Evolutionary conservation across 2,888 invertebrate genomes (phyloP).

Genomic region (Gymnocheta viridis): DNA sequence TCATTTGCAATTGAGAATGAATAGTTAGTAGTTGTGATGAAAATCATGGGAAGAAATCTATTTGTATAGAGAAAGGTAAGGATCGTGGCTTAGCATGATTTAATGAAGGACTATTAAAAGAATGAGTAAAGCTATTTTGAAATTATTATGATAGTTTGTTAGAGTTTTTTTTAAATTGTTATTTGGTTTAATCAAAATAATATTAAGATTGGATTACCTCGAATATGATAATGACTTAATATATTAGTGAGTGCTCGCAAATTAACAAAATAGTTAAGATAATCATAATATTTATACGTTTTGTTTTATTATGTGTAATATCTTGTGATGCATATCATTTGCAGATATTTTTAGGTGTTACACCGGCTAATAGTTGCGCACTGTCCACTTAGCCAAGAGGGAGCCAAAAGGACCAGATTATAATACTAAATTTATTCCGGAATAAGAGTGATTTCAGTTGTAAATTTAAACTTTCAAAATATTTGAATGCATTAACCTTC

Average conservation of each 20-base stretch:
- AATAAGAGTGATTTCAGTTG: too few relatives aligned
- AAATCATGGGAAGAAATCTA: slow-evolving; percentile 43
- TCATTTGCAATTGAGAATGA: slow-evolving; percentile 39
- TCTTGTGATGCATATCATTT: too few relatives aligned
- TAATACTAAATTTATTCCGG: too few relatives aligned
- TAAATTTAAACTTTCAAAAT: too few relatives aligned
- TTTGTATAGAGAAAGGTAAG: background rate
- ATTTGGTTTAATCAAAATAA: background rate
- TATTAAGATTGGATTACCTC: background rate
- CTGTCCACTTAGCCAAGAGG: too few relatives aligned
- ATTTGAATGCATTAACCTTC: too few relatives aligned
- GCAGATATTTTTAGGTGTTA: too few relatives aligned
- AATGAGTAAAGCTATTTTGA: slow-evolving; percentile 10
- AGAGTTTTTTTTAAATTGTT: background rate
- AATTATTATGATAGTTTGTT: background rate
- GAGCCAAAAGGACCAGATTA: too few relatives aligned
- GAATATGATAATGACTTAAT: slow-evolving; percentile 12
- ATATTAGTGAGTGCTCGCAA: background rate
- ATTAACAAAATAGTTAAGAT: background rate
- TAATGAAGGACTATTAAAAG: slow-evolving; percentile 20
- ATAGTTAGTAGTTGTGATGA: background rate
- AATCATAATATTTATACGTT: too few relatives aligned
- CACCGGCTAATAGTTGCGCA: too few relatives aligned
- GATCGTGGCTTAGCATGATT: slow-evolving; percentile 40
- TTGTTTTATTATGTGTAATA: too few relatives aligned